A percentile compares a stretch with the other conserved stretches of the same genome.
Conservation (phyloP, 2,113 vertebrate genomes). For the Macaca fascicularis region T2T-MFA8v1.1 NC_088389.1:97393501-97394000, state of each 20-base stretch:
- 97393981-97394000: background rate
- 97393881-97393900: background rate
- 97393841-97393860: background rate
- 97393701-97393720: slow-evolving; percentile 83
- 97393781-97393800: background rate
- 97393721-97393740: slow-evolving; percentile 77
- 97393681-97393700: slow-evolving; percentile 84
- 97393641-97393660: slow-evolving; percentile 87
- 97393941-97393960: background rate
- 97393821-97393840: background rate
- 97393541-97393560: slow-evolving; percentile 73
- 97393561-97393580: slow-evolving; percentile 84
- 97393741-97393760: slow-evolving; percentile 77
- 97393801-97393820: background rate
- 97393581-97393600: slow-evolving; percentile 75
- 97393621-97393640: slow-evolving; percentile 82
- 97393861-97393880: background rate
- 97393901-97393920: background rate
- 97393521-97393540: slow-evolving; percentile 74
- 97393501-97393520: slow-evolving; percentile 74
- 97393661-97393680: slow-evolving; percentile 82
- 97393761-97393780: slow-evolving; percentile 78
- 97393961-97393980: background rate
- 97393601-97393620: slow-evolving; percentile 85
- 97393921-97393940: background rate